phyloP scores from a whole-genome alignment of 2,888 invertebrate species.

The Drosophila neonasuta region DNA sequence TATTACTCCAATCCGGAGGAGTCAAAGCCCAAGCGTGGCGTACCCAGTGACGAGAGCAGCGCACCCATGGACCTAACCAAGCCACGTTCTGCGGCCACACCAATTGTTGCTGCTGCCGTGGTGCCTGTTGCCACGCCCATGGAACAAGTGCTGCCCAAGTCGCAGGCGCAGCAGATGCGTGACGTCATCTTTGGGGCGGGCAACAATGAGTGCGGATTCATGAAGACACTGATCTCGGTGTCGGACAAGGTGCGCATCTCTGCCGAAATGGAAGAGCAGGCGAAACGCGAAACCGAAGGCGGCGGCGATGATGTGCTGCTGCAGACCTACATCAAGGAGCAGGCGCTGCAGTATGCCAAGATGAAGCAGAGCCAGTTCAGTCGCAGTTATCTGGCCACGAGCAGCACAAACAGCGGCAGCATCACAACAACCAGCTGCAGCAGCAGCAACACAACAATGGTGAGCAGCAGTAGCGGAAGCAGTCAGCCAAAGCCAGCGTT shows the following conservation, averaged over 20 bases:
- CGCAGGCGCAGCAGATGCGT: conserved; percentile 80
- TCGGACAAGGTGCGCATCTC: conserved; percentile 80
- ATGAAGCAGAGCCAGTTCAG: conserved; percentile 86
- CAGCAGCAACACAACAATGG: conserved; percentile 18
- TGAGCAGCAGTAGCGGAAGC: conserved; percentile 26
- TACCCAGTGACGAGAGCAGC: conserved; percentile 74
- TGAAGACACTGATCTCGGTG: conserved; percentile 81
- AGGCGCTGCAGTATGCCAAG: conserved; percentile 87
- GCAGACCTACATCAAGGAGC: conserved; percentile 88
- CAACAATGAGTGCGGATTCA: conserved; percentile 78
- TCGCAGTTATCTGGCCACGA: conserved; percentile 49
- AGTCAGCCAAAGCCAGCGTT: conserved; percentile 23
- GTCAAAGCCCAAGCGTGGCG: conserved; percentile 74
- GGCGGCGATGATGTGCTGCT: conserved; percentile 86
- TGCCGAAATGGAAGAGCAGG: conserved; percentile 68
- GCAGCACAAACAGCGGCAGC: conserved; percentile 21
- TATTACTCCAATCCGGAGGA: conserved; percentile 82
- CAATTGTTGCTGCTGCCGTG: not conserved
- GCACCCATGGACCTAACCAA: conserved; percentile 82
- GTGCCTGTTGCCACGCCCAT: not conserved
- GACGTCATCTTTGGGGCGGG: conserved; percentile 80
- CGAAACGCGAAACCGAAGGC: conserved; percentile 51
- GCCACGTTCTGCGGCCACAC: conserved; percentile 59
- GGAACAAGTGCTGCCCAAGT: conserved; percentile 54
- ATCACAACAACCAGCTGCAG: conserved; percentile 20